phyloP scores from a whole-genome alignment of 2,797 vertebrate species.

The Falco cherrug region DNA sequence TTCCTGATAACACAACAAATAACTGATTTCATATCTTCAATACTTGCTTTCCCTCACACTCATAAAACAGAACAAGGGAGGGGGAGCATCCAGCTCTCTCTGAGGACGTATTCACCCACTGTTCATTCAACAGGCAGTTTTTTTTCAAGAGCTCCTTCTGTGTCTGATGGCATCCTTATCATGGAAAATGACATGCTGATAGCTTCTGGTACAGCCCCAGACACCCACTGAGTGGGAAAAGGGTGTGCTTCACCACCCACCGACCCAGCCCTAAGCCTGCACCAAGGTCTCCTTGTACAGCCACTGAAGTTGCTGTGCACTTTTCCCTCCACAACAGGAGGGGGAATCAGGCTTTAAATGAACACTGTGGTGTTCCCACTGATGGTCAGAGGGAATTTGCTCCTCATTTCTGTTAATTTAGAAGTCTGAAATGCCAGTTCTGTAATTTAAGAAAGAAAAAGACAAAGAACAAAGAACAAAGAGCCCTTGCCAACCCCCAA shows the following conservation, averaged over 20 bases:
- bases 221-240: background rate
- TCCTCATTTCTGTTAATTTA: background rate
- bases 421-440: background rate
- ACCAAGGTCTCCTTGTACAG: fast-evolving
- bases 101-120: background rate
- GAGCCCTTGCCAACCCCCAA: background rate
- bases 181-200: background rate
- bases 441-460: background rate
- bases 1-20: background rate
- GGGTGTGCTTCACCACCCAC: background rate
- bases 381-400: background rate
- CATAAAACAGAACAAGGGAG: background rate
- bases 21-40: background rate
- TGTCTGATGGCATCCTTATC: background rate
- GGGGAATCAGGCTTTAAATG: background rate
- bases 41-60: background rate
- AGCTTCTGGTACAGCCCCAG: background rate
- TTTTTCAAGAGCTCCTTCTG: background rate
- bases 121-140: background rate
- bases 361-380: background rate
- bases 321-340: background rate
- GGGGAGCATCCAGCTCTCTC: background rate
- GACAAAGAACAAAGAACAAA: background rate
- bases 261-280: background rate
- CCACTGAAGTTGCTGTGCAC: fast-evolving